These are phyloP conservation scores for Antechinus flavipes DNA, from an alignment of 2,113 vertebrate species.

Conservation along the genomic window DNA sequence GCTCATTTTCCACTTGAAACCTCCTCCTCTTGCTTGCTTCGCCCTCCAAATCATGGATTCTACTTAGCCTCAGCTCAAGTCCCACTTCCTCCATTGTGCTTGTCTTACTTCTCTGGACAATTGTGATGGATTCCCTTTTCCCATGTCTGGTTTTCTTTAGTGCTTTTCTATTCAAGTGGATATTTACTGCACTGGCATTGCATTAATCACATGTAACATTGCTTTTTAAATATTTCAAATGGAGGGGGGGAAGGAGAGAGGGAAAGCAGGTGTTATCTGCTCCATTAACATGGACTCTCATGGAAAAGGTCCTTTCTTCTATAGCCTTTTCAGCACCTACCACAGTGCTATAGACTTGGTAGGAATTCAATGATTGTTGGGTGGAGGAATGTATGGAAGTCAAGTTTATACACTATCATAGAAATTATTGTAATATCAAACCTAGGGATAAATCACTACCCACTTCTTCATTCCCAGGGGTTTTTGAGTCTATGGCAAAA, in stretches of 20 bases:
- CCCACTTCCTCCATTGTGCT: neutral
- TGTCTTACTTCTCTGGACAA: neutral
- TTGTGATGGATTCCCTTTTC: neutral
- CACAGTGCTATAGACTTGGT: neutral
- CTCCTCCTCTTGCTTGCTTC: neutral
- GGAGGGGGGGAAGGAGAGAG: neutral
- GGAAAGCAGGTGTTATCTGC: neutral
- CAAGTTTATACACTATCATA: neutral
- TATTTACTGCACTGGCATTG: neutral
- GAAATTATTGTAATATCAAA: neutral
- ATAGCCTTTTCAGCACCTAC: neutral
- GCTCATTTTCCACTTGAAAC: neutral
- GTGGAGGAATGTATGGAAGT: neutral
- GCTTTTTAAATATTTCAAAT: neutral
- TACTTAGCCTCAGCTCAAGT: neutral
- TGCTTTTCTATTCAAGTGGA: neutral
- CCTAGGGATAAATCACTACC: neutral
- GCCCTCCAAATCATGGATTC: neutral
- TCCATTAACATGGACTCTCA: neutral
- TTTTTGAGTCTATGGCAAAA: neutral
- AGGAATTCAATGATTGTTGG: neutral
- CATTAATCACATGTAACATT: neutral
- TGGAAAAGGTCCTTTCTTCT: neutral
- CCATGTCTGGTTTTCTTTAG: neutral
- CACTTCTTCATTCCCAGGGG: neutral